These are phyloP conservation scores for Drosophila subquinaria DNA, from an alignment of 2,888 invertebrate genomes.

Conservation along the genomic window DNA sequence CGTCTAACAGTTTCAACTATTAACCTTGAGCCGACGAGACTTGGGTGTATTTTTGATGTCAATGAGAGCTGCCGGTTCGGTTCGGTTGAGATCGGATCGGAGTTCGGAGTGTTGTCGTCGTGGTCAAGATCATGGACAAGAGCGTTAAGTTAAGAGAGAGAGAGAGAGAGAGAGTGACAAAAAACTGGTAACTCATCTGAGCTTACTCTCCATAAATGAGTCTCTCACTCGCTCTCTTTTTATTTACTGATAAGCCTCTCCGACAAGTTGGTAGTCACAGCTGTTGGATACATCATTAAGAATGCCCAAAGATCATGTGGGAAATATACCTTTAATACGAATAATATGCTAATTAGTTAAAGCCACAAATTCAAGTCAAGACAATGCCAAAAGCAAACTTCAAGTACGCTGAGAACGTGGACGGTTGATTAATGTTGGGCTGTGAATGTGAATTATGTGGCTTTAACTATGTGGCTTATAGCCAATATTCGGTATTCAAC, in stretches of 20 bases:
- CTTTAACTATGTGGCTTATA: conserved; percentile 16
- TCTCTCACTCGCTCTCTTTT: conserved; percentile 33
- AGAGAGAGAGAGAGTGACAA: not conserved
- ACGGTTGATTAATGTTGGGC: conserved; percentile 50
- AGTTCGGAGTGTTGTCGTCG: conserved; percentile 20
- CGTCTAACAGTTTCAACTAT: conserved; percentile 76
- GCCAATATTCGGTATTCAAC: conserved; percentile 9
- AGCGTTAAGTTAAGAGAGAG: conserved; percentile 19
- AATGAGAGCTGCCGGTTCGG: conserved; percentile 61
- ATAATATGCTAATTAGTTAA: conserved; percentile 48
- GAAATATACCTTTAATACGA: conserved; percentile 20
- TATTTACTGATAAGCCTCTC: conserved; percentile 19
- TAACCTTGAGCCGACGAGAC: conserved; percentile 67
- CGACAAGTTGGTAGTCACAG: not conserved
- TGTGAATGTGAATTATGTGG: conserved; percentile 35
- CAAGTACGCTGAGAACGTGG: conserved; percentile 56
- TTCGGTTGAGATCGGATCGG: conserved; percentile 20
- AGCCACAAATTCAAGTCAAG: conserved; percentile 25
- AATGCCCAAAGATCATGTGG: conserved; percentile 33
- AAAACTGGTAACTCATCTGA: conserved; percentile 46
- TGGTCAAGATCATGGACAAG: conserved; percentile 77
- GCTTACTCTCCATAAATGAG: not conserved
- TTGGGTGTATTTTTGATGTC: conserved; percentile 64
- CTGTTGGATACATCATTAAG: conserved; percentile 21
- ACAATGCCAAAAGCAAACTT: conserved; percentile 39